Conservation (phyloP, 2,888 invertebrate species). For the Chrysodeixis includens region DNA sequence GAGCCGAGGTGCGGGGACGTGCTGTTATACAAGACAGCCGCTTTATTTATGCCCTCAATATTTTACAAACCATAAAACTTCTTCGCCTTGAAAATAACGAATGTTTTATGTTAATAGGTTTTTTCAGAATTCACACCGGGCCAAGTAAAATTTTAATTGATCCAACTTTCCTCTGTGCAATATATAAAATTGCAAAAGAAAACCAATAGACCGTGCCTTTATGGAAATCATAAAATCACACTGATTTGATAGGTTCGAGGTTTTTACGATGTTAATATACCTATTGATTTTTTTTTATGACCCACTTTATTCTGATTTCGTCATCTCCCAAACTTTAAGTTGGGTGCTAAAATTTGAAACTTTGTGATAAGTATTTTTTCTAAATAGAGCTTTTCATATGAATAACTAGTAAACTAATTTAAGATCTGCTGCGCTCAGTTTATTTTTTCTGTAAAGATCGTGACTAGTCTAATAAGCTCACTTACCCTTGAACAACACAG, state of each 20-base stretch:
- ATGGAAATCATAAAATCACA: conserved; percentile 62
- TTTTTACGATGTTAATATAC: conserved; percentile 60
- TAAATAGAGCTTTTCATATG: not conserved
- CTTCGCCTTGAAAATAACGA: conserved; percentile 82
- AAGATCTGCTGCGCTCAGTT: not conserved
- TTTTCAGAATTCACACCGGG: conserved; percentile 64
- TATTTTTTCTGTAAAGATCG: no score
- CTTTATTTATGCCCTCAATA: conserved; percentile 87
- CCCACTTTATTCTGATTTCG: conserved; percentile 48
- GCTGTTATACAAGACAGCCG: conserved; percentile 85
- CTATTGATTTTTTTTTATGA: conserved; percentile 59
- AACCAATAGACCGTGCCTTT: conserved; percentile 57
- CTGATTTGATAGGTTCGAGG: conserved; percentile 58
- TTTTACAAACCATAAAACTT: conserved; percentile 89
- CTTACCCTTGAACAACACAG: no score
- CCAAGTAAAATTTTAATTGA: conserved; percentile 64
- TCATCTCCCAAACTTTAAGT: conserved; percentile 47
- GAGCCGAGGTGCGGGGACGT: conserved; percentile 77
- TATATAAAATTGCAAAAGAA: conserved; percentile 49
- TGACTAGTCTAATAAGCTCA: no score
- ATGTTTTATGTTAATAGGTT: conserved; percentile 86
- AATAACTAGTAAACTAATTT: not conserved
- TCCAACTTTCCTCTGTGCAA: conserved; percentile 46
- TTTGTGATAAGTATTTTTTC: not conserved
- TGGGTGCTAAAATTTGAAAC: conserved; percentile 32